A percentile compares a stretch with the other conserved stretches of the same genome.
phyloP scores from a whole-genome alignment of 2,797 vertebrate genomes.

The Mormyrops attenuatus region DNA sequence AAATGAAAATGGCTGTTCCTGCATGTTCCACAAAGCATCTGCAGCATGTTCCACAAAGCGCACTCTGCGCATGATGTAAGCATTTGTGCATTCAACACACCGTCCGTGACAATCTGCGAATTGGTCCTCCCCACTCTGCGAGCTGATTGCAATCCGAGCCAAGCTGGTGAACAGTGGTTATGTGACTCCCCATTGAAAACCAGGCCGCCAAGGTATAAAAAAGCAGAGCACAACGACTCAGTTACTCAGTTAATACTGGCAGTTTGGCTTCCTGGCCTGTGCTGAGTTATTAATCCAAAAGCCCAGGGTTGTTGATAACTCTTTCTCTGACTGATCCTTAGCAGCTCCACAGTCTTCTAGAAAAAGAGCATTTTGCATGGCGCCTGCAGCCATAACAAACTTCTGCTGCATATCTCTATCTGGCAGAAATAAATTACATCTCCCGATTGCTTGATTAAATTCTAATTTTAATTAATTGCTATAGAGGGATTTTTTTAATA shows the following conservation, averaged over 20 bases:
- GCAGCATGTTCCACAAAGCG: not conserved
- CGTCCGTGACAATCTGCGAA: not conserved
- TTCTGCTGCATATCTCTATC: not conserved
- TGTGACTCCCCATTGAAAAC: not conserved
- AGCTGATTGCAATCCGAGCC: constrained; percentile 59
- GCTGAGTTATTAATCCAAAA: not conserved
- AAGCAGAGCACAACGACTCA: not conserved
- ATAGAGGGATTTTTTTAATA: not conserved
- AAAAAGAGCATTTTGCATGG: not conserved
- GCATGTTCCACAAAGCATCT: too few species aligned
- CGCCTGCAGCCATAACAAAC: constrained; percentile 11
- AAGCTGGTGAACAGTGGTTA: not conserved
- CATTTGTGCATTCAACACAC: not conserved
- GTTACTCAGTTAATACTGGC: not conserved
- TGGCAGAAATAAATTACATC: not conserved
- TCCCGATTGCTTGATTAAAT: constrained; percentile 11
- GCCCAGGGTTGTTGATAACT: not conserved
- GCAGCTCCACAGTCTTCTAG: not conserved
- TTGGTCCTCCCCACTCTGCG: not conserved
- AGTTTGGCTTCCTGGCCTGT: not conserved
- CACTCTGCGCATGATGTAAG: not conserved
- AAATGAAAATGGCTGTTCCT: not conserved
- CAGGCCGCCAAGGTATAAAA: not conserved
- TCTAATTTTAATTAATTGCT: constrained; percentile 3
- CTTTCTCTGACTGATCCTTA: not conserved